These are phyloP conservation scores for Chymomyza procnemis DNA, from an alignment of 2,888 invertebrate genomes.

Conservation along the genomic window DNA sequence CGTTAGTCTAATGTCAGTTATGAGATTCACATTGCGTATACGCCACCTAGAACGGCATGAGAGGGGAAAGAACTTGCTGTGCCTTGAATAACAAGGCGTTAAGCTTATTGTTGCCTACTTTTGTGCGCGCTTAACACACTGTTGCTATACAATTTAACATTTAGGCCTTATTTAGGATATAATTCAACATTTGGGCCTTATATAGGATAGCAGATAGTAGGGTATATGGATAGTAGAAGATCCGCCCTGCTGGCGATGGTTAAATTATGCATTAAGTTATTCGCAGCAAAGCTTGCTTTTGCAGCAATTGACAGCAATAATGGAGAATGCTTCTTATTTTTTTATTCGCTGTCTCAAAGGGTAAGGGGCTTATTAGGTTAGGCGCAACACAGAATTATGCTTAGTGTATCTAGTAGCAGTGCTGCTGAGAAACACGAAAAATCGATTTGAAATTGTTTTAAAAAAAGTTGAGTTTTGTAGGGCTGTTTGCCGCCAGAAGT, in stretches of 20 bases:
- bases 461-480: too few species aligned
- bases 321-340: not conserved
- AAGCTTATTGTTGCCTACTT: slow-evolving; percentile 69
- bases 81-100: slow-evolving; percentile 68
- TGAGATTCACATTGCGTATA: slow-evolving; percentile 26
- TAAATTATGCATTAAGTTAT: slow-evolving; percentile 69
- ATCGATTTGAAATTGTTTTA: too few species aligned
- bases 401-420: too few species aligned
- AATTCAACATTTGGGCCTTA: slow-evolving; percentile 9
- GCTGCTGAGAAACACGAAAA: too few species aligned
- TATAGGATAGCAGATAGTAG: not conserved
- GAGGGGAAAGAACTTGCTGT: slow-evolving; percentile 46
- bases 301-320: slow-evolving; percentile 20
- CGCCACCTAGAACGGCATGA: too few species aligned
- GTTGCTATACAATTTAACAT: slow-evolving; percentile 30
- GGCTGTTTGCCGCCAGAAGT: too few species aligned
- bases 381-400: not conserved
- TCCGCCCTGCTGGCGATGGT: slow-evolving; percentile 32
- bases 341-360: too few species aligned
- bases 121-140: slow-evolving; percentile 32
- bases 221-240: not conserved
- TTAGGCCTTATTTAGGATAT: slow-evolving; percentile 10
- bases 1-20: not conserved
- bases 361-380: not conserved
- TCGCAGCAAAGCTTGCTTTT: slow-evolving; percentile 20